These are phyloP conservation scores for Urocolius indicus DNA, from an alignment of 2,113 vertebrate genomes.

Conservation along the genomic window DNA sequence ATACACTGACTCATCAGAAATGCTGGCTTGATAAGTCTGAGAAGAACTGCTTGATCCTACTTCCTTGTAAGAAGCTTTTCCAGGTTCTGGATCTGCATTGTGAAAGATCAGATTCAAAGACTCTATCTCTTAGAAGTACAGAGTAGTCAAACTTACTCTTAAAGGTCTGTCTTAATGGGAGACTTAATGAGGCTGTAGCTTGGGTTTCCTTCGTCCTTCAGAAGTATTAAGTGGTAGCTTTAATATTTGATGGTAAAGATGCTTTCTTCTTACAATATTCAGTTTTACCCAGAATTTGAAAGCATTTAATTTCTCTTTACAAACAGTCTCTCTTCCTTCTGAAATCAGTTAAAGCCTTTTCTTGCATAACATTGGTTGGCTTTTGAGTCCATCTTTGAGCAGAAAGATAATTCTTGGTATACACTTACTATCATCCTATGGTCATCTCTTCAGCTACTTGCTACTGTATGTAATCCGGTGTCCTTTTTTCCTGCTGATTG, in stretches of 20 bases:
- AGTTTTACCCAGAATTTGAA: neutral
- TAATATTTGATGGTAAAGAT: neutral
- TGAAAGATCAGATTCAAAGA: accelerated
- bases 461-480: neutral
- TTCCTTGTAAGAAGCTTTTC: neutral
- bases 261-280: neutral
- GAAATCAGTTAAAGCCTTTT: neutral
- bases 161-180: neutral
- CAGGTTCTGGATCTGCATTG: neutral
- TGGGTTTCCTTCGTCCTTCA: neutral
- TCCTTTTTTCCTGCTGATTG: neutral
- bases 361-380: neutral
- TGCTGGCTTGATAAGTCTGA: neutral
- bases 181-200: neutral
- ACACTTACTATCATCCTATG: neutral
- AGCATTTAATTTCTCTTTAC: neutral
- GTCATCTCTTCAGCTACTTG: neutral
- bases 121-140: neutral
- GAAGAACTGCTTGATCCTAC: neutral
- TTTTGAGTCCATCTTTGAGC: neutral
- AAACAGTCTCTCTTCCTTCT: neutral
- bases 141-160: neutral
- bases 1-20: neutral
- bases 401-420: neutral
- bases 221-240: neutral